These are phyloP conservation scores for Acarapis woodi DNA, from an alignment of 1,140 invertebrate species.

Conservation along the genomic window DNA sequence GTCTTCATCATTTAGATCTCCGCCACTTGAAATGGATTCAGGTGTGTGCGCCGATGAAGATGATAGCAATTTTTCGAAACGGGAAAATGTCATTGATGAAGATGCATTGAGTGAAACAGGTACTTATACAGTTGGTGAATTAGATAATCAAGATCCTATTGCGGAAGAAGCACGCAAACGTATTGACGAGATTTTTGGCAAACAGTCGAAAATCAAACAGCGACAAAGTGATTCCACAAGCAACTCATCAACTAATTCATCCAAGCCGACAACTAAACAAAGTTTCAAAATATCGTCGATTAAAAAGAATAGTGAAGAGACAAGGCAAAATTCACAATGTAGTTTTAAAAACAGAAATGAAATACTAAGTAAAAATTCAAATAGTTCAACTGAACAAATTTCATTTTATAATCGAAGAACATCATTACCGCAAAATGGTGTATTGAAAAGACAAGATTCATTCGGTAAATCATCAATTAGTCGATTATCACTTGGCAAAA, in stretches of 20 bases:
- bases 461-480: too few relatives aligned
- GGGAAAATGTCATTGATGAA: slow-evolving; percentile 10
- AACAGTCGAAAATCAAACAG: not conserved
- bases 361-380: too few relatives aligned
- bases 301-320: not conserved
- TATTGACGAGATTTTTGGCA: slow-evolving; percentile 45
- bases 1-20: too few relatives aligned
- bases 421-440: too few relatives aligned
- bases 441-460: too few relatives aligned
- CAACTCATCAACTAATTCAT: not conserved
- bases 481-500: too few relatives aligned
- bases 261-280: not conserved
- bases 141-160: slow-evolving; percentile 40
- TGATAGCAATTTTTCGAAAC: slow-evolving; percentile 10
- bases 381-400: too few relatives aligned
- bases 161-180: slow-evolving; percentile 54
- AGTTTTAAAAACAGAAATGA: not conserved
- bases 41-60: not conserved
- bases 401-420: too few relatives aligned
- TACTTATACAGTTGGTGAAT: slow-evolving; percentile 51
- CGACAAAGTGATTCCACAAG: not conserved
- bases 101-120: slow-evolving; percentile 36
- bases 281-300: not conserved
- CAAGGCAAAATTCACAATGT: not conserved
- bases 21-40: too few relatives aligned